phyloP scores from a whole-genome alignment of 2,797 vertebrate genomes.

The Liparis tanakae region DNA sequence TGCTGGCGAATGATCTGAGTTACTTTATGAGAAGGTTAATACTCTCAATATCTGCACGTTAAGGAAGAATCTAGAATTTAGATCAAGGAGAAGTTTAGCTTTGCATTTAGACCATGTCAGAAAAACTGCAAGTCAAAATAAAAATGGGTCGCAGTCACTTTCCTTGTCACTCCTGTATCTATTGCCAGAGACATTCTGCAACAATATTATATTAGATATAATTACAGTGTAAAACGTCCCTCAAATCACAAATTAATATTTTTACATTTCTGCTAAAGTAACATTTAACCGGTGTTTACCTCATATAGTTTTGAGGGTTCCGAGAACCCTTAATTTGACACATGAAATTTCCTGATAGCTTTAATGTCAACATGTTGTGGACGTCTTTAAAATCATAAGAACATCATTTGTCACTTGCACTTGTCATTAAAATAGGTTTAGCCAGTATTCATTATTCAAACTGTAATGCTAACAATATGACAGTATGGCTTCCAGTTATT shows the following conservation, averaged over 20 bases:
- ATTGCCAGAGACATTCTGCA: neutral
- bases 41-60: neutral
- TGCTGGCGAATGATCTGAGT: slow-evolving; percentile 10
- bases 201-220: neutral
- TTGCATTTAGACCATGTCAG: neutral
- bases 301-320: too few species aligned
- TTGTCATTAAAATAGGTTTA: neutral
- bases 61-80: neutral
- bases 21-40: neutral
- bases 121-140: neutral
- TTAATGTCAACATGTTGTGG: too few species aligned
- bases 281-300: too few species aligned
- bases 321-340: too few species aligned
- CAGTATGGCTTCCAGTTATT: neutral
- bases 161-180: neutral
- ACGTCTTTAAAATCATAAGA: too few species aligned
- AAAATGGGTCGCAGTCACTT: neutral
- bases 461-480: neutral
- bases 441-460: neutral
- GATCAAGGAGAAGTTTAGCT: neutral
- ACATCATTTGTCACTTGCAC: too few species aligned
- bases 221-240: neutral
- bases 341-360: too few species aligned
- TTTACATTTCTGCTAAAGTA: neutral
- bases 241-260: neutral